Conservation (phyloP, 2,888 invertebrate genomes). For the Cataglyphis rosenhaueri region DNA sequence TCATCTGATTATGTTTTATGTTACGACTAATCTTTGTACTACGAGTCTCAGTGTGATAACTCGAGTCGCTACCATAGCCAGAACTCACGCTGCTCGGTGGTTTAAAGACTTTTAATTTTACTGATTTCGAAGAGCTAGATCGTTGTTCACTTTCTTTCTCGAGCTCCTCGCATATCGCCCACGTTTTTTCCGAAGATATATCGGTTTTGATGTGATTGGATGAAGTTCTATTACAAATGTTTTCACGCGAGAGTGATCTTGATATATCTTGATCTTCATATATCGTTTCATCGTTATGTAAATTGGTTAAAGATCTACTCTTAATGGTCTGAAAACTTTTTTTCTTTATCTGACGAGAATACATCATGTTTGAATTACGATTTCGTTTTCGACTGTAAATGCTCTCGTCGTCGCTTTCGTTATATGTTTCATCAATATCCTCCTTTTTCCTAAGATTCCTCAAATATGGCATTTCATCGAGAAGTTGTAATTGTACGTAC, state of each 20-base stretch:
- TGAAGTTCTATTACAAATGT: slow-evolving; percentile 36
- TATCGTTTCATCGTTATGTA: slow-evolving; percentile 79
- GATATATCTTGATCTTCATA: slow-evolving; percentile 46
- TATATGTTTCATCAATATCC: slow-evolving; percentile 70
- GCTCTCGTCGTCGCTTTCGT: slow-evolving; percentile 74
- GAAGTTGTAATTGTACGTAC: slow-evolving; percentile 87
- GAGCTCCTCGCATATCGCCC: background rate
- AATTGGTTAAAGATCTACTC: slow-evolving; percentile 74
- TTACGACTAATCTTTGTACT: background rate
- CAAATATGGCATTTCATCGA: slow-evolving; percentile 83
- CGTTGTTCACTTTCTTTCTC: background rate
- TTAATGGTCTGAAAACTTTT: background rate
- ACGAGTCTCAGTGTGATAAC: slow-evolving; percentile 82
- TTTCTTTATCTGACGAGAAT: background rate
- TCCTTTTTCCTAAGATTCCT: slow-evolving; percentile 53
- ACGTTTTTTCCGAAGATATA: slow-evolving; percentile 40
- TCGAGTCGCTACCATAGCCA: slow-evolving; percentile 88
- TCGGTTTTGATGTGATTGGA: slow-evolving; percentile 43
- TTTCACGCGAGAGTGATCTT: slow-evolving; percentile 33
- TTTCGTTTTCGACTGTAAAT: slow-evolving; percentile 60
- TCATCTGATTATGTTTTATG: background rate
- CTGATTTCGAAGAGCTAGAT: background rate
- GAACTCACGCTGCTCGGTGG: slow-evolving; percentile 83
- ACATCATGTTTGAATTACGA: slow-evolving; percentile 29
- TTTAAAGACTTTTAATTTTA: slow-evolving; percentile 64